phyloP scores from a whole-genome alignment of 2,113 vertebrate species.

The Colistium nudipinnis region DNA sequence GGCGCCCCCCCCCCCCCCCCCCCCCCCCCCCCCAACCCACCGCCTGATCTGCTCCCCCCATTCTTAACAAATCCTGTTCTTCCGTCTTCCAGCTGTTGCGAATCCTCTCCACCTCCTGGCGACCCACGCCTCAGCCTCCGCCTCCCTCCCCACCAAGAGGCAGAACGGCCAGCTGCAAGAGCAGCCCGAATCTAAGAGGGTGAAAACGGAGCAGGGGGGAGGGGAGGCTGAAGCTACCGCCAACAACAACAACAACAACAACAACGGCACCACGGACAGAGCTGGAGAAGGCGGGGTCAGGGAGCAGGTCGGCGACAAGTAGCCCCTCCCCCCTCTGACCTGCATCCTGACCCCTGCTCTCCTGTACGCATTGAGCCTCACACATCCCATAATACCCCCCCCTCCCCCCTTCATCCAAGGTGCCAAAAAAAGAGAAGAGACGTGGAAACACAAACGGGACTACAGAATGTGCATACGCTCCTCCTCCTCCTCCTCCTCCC shows the following conservation, averaged over 20 bases:
- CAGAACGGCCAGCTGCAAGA: constrained; percentile 89
- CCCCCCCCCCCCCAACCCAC: too few relatives aligned
- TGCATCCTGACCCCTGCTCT: constrained; percentile 50
- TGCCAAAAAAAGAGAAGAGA: constrained; percentile 92
- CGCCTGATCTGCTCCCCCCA: too few relatives aligned
- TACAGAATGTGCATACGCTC: constrained; percentile 76
- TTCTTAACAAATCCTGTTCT: neutral
- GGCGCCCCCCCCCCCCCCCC: too few relatives aligned
- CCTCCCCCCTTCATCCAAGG: constrained; percentile 73
- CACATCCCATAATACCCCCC: constrained; percentile 43
- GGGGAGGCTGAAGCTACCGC: constrained; percentile 81
- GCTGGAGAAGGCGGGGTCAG: constrained; percentile 75
- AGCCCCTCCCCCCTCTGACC: constrained; percentile 58
- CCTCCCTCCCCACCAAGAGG: constrained; percentile 95
- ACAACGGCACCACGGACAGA: constrained; percentile 77
- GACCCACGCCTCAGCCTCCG: constrained; percentile 92
- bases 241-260: constrained; percentile 71
- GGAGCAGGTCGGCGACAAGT: constrained; percentile 87
- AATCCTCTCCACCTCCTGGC: constrained; percentile 95
- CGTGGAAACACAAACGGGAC: constrained; percentile 74
- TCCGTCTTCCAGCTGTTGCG: constrained; percentile 79
- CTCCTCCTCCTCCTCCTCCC: constrained; percentile 5
- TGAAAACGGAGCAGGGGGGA: constrained; percentile 84
- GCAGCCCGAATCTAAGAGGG: constrained; percentile 87
- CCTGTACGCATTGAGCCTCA: constrained; percentile 58